These are phyloP conservation scores for Ceratotherium simum DNA, from an alignment of 2,113 vertebrate genomes.

Conservation along the genomic window DNA sequence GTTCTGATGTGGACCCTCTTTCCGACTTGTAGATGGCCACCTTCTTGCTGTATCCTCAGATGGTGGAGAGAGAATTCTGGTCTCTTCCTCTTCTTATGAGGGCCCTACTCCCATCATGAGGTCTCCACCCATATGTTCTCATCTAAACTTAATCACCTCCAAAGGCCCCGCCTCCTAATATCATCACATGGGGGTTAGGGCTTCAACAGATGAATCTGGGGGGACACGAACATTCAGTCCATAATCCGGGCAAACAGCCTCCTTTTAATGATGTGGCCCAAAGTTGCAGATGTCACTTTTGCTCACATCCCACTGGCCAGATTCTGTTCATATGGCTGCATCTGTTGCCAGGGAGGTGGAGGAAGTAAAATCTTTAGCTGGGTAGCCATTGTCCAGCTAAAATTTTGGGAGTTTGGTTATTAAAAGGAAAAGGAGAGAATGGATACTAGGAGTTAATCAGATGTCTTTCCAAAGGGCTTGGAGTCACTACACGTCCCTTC, in stretches of 20 bases:
- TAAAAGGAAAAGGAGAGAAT: neutral
- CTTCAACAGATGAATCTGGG: neutral
- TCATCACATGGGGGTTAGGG: neutral
- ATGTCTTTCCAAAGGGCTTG: neutral
- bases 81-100: neutral
- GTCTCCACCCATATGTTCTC: neutral
- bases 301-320: neutral
- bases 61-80: neutral
- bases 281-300: neutral
- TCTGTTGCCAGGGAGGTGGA: neutral
- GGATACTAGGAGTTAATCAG: neutral
- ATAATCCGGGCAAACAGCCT: neutral
- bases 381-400: neutral
- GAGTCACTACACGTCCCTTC: neutral
- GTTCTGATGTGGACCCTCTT: neutral
- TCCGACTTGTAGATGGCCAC: neutral
- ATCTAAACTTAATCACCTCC: neutral
- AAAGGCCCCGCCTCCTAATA: neutral
- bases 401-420: neutral
- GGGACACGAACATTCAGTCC: neutral
- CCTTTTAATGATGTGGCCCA: neutral
- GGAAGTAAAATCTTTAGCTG: neutral
- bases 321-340: neutral
- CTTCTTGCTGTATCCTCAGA: neutral
- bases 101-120: neutral